These are phyloP conservation scores for Drosophila planitibia DNA, from an alignment of 2,888 invertebrate genomes.

Conservation along the genomic window DNA sequence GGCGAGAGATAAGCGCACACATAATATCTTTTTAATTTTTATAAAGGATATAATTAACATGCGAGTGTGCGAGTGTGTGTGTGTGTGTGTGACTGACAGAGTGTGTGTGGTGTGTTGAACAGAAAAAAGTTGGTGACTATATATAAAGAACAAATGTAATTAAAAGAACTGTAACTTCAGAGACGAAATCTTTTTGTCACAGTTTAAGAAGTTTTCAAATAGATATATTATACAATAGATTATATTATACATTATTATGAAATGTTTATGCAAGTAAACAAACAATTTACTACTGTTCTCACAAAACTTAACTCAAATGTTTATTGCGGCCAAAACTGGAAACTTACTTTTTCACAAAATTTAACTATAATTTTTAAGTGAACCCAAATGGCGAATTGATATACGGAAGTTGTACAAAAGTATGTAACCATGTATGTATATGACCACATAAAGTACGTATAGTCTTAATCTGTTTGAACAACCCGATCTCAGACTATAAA, in stretches of 20 bases:
- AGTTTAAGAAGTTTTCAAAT: neutral
- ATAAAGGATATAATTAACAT: conserved; percentile 67
- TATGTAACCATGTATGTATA: accelerated
- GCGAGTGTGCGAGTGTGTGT: neutral
- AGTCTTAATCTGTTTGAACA: neutral
- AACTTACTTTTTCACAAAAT: neutral
- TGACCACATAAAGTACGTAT: neutral
- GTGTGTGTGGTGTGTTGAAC: conserved; percentile 2
- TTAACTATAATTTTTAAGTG: neutral
- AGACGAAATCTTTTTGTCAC: neutral
- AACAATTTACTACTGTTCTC: neutral
- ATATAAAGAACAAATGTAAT: neutral
- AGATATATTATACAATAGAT: no score
- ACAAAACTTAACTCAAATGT: neutral
- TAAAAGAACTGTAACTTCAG: neutral
- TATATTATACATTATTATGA: neutral
- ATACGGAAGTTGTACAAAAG: neutral
- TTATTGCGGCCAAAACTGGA: neutral
- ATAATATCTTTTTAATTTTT: conserved; percentile 71
- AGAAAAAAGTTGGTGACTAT: neutral
- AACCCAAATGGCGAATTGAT: neutral
- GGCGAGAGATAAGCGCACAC: conserved; percentile 68
- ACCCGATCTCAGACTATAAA: neutral
- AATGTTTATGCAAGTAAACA: neutral
- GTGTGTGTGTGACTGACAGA: neutral